phyloP scores from a whole-genome alignment of 1,140 invertebrate species.

The Drosophila willistoni region DNA sequence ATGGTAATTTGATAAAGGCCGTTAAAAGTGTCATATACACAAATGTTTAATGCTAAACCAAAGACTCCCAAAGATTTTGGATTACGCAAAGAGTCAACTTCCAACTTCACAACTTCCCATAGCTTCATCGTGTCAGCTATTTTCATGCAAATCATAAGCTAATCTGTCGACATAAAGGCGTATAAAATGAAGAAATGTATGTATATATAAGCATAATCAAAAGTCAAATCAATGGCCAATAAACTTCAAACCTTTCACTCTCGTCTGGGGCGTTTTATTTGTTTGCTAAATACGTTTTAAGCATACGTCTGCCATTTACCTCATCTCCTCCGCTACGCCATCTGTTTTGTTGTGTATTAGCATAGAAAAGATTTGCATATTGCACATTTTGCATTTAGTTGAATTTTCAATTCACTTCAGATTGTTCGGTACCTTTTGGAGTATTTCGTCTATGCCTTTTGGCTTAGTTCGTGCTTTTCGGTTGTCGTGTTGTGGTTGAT shows the following conservation, averaged over 20 bases:
- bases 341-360: conserved; percentile 50
- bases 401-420: conserved; percentile 19
- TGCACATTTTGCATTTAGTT: conserved; percentile 56
- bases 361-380: conserved; percentile 56
- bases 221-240: conserved; percentile 52
- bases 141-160: conserved; percentile 63
- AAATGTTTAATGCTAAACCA: background rate
- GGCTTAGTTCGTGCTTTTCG: conserved; percentile 52
- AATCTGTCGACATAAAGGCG: conserved; percentile 58
- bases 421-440: background rate
- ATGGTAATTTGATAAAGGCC: background rate
- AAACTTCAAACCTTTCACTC: conserved; percentile 67
- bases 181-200: conserved; percentile 36
- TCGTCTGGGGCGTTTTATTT: conserved; percentile 51
- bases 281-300: conserved; percentile 64
- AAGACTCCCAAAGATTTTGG: conserved; percentile 11
- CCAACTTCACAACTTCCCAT: conserved; percentile 50
- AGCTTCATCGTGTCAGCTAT: conserved; percentile 32
- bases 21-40: background rate
- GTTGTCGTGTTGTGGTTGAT: conserved; percentile 32
- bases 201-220: conserved; percentile 47
- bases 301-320: background rate
- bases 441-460: conserved; percentile 15
- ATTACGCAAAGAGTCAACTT: conserved; percentile 46
- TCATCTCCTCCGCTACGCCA: conserved; percentile 8